Evolutionary conservation across 2,113 vertebrate genomes (phyloP).

Genomic region (Rhabdornis inornatus): DNA sequence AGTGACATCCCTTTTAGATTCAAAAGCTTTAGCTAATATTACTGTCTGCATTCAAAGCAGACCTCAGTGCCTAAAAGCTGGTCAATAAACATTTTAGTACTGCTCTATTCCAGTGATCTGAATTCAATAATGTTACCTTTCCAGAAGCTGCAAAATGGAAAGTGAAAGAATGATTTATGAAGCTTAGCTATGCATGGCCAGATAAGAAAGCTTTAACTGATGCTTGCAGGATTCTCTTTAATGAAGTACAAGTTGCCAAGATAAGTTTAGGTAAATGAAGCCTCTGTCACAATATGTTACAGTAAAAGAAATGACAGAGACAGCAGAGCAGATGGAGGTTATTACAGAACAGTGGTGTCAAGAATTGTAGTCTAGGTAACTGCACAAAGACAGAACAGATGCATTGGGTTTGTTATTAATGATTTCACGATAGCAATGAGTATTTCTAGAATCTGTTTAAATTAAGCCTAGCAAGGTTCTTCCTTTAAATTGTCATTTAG

Average conservation of each 20-base stretch:
- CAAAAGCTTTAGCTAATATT: constrained; percentile 68
- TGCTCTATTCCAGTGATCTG: constrained; percentile 71
- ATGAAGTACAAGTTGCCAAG: constrained; percentile 82
- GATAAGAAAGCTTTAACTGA: constrained; percentile 80
- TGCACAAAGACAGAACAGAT: constrained; percentile 70
- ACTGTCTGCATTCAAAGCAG: constrained; percentile 62
- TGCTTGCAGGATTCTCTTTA: constrained; percentile 77
- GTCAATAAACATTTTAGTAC: constrained; percentile 80
- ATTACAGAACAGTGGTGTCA: constrained; percentile 74
- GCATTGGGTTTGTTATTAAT: constrained; percentile 68
- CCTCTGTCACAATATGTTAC: constrained; percentile 77
- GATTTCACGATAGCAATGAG: constrained; percentile 59
- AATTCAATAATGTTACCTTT: constrained; percentile 80
- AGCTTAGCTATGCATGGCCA: constrained; percentile 74
- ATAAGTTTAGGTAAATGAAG: constrained; percentile 82
- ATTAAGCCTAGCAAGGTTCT: constrained; percentile 56
- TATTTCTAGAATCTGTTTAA: constrained; percentile 65
- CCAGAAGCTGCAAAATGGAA: constrained; percentile 73
- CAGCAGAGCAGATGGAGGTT: constrained; percentile 75
- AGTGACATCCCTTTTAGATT: constrained; percentile 62
- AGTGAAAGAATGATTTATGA: constrained; percentile 84
- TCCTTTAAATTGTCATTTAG: constrained; percentile 66
- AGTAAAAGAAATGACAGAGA: constrained; percentile 75
- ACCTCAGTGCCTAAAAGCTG: constrained; percentile 64
- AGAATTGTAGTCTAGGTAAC: constrained; percentile 74